Conservation (phyloP, 2,113 vertebrate genomes). For the Ivindomyrus marchei region DNA sequence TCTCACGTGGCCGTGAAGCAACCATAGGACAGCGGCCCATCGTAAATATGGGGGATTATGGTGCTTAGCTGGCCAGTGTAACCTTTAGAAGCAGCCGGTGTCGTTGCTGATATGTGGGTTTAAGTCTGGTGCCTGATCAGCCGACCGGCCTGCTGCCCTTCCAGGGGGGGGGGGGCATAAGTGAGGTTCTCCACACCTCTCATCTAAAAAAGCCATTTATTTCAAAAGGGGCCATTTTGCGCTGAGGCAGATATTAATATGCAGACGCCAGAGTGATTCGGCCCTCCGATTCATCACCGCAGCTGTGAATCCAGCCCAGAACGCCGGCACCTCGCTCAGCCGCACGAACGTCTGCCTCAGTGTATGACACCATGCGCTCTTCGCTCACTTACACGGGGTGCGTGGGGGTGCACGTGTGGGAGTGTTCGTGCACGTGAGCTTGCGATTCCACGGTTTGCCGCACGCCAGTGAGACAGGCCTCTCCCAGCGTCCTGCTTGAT, state of each 20-base stretch:
- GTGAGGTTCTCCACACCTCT: slow-evolving; percentile 35
- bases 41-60: slow-evolving; percentile 39
- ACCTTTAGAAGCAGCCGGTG: slow-evolving; percentile 32
- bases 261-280: not conserved
- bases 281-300: too few relatives aligned
- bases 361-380: not conserved
- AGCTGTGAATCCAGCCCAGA: not conserved
- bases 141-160: slow-evolving; percentile 30
- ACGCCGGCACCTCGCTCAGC: not conserved
- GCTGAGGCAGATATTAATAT: slow-evolving; percentile 5
- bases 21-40: not conserved
- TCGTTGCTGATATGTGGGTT: slow-evolving; percentile 38
- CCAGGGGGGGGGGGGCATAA: slow-evolving; percentile 37
- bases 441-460: not conserved
- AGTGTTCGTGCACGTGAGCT: not conserved
- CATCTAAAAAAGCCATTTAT: slow-evolving; percentile 28
- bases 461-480: not conserved
- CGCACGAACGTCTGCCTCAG: not conserved
- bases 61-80: slow-evolving; percentile 43
- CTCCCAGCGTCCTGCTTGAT: not conserved
- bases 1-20: slow-evolving; percentile 9
- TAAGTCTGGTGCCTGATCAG: slow-evolving; percentile 38
- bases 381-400: not conserved
- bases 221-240: slow-evolving; percentile 20
- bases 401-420: too few relatives aligned